Evolutionary conservation across 2,888 invertebrate genomes (phyloP), one percentile per base, ranked within the genome.

Genomic region (Tachina fera): DNA sequence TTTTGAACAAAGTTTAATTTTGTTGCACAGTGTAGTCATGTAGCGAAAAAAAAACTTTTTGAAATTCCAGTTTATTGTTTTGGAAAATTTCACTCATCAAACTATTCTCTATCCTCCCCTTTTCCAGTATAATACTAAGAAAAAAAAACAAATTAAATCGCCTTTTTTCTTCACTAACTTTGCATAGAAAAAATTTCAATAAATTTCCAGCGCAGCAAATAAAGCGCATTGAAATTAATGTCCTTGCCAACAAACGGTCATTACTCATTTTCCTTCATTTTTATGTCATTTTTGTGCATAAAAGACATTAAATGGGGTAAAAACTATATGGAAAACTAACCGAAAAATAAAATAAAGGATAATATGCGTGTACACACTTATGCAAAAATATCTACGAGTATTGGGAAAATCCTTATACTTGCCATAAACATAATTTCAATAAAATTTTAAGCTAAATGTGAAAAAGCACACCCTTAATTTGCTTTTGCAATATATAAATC

Each of bases 301-400:
- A 75, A 67, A 53, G 9, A 14, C 9, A 68, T 11, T n/a, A 79
- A 75, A 82, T 86, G 65, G 85, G 82, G 78, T 86, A 76, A 83
- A 85, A 75, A 41, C 13, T 45, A 22, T 43, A 39, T 13, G 9
- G 14, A 31, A 53, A 71, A 49, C 43, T 65, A 80, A 63, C 41
- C 56, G 51, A 61, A 68, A 82, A 74, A 31, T 31, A 31, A 31
- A 6, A 31, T 31, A 31, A 70, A 19, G 75, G 63, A 82, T 76
- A 76, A 56, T 51, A 22, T 56, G 45, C 53, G 51, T 22, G 41
- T 19, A 14, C 13, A 41, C 65, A 82, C 78, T 82, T 85, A 85
- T 85, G 85, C 85, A 82, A 85, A 85, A 85, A 41, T 71, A 19
- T 61, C 45, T 53, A 39, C n/a, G n/a, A n/a, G n/a, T 53, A 51